A percentile compares a stretch with the other conserved stretches of the same genome.
Evolutionary conservation across 2,113 vertebrate genomes (phyloP).

Genomic region (Maccullochella peelii): DNA sequence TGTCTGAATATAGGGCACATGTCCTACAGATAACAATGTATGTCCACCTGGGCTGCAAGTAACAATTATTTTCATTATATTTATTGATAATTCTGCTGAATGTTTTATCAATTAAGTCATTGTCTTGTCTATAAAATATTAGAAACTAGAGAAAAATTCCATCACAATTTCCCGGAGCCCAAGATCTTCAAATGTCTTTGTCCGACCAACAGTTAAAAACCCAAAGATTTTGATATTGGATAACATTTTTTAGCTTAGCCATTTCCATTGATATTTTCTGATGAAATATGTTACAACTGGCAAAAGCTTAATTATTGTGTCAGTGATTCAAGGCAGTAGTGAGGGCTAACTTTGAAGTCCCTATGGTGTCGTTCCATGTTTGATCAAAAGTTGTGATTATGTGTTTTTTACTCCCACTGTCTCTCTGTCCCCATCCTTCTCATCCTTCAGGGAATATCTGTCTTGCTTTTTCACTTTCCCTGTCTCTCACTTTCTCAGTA

Average conservation of each 20-base stretch:
- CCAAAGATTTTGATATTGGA: neutral
- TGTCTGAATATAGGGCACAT: neutral
- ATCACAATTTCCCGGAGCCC: neutral
- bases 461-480: conserved; percentile 41
- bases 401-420: conserved; percentile 11
- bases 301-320: neutral
- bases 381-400: conserved; percentile 39
- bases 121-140: neutral
- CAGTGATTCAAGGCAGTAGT: neutral
- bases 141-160: neutral
- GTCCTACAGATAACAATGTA: neutral
- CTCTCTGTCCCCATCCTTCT: conserved; percentile 2
- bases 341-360: conserved; percentile 12
- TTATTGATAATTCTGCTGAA: neutral
- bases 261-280: conserved; percentile 8
- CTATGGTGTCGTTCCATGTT: conserved; percentile 16
- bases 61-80: neutral
- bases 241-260: neutral
- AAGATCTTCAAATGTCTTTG: neutral
- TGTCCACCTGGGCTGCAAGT: neutral
- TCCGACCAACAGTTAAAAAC: neutral
- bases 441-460: conserved; percentile 47
- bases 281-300: neutral
- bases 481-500: conserved; percentile 42
- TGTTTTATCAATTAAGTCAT: neutral